Evolutionary conservation across 1,140 invertebrate genomes (phyloP), one percentile per base, ranked within the genome.

Genomic region (Acromyrmex echinatior): DNA sequence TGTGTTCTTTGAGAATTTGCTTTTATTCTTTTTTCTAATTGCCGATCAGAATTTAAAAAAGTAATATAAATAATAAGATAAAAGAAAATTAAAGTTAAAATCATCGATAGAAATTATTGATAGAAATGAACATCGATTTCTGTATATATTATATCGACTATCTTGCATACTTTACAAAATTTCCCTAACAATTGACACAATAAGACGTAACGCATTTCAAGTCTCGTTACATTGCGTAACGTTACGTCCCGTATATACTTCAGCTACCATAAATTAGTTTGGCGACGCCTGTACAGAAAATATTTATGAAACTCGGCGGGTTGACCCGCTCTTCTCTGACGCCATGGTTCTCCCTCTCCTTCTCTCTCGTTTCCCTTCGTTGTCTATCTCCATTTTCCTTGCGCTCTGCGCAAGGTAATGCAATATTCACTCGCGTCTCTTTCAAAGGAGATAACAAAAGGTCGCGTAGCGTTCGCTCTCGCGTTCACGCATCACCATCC

Each of bases 231-330:
- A 21, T 49, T 12, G 39, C 35, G 39, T 78, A 58, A 79, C 62
- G 14, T 79, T 68, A 53, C 28, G 18, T 66, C n/a, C 14, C 53
- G 28, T 18, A 21, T 18, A 21, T 65, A 62, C 60, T 79, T 79
- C 45, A 70, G 68, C 65, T 84, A 84, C 35, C 39, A 56, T 77
- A 76, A 77, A 84, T 84, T 71, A 84, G 81, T 76, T 76, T 76
- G 81, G 45, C n/a, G 81, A 62, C 81, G 71, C 56, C 39, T 16
- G 45, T 84, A 76, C 10, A 28, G 56, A 60, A 86, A 87, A 87
- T 87, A 82, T 87, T 88, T 70, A 77, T 70, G 60, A 88, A 70
- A 87, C 58, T 31, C 77, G 39, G 16, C 28, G 74, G 9, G 71
- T 87, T 87, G 71, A 78, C 71, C 62, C 63, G 87, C 18, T 66